Conservation (phyloP, 2,888 invertebrate genomes). For the Polymixis lichenea region DNA sequence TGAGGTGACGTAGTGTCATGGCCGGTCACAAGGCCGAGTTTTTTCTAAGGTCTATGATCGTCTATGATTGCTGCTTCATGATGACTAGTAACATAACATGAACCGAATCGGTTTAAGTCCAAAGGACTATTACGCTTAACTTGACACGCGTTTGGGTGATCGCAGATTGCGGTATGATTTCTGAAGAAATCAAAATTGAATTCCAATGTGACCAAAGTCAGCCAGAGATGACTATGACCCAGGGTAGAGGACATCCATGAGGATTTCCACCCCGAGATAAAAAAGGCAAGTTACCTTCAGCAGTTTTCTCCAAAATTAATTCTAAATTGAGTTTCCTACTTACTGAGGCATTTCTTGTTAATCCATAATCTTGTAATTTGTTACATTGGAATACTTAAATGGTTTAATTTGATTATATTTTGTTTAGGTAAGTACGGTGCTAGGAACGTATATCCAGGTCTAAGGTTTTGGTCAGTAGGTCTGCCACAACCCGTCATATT, state of each 20-base stretch:
- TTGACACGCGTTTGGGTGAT: no score
- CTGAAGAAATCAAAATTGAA: background rate
- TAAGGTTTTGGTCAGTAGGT: background rate
- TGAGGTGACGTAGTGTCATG: conserved; percentile 20
- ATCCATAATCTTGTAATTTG: background rate
- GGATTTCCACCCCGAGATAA: no score
- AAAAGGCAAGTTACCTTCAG: background rate
- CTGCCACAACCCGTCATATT: background rate
- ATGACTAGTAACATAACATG: conserved; percentile 14
- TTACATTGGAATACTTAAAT: background rate
- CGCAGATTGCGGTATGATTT: no score
- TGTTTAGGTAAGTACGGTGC: background rate
- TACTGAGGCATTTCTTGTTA: background rate
- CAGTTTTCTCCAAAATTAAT: background rate
- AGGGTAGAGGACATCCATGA: no score
- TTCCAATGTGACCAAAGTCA: background rate
- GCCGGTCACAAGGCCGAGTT: conserved; percentile 33
- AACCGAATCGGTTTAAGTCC: background rate
- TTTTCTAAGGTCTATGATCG: conserved; percentile 4
- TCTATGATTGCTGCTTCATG: background rate
- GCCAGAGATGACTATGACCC: background rate
- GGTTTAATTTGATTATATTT: background rate
- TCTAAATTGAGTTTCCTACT: background rate
- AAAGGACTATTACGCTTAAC: no score
- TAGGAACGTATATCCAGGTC: background rate